Evolutionary conservation across 1,140 invertebrate genomes (phyloP).

Genomic region (Popillia japonica): DNA sequence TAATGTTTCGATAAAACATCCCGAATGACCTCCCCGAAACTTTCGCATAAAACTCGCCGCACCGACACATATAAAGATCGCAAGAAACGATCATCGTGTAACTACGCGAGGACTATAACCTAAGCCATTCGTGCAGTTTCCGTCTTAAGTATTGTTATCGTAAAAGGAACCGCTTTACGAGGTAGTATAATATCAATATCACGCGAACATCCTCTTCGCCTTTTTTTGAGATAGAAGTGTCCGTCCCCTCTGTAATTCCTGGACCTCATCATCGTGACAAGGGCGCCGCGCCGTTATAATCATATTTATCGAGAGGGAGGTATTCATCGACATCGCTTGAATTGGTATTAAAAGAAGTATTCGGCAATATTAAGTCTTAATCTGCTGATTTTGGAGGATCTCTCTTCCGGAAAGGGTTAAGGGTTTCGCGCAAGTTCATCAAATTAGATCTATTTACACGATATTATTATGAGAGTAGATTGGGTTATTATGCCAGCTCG

Average conservation of each 20-base stretch:
- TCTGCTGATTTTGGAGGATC: neutral
- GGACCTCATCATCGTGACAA: no score
- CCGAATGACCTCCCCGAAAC: no score
- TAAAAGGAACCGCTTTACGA: neutral
- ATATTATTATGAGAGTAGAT: neutral
- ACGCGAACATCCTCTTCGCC: neutral
- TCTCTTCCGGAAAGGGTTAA: neutral
- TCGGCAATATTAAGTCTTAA: neutral
- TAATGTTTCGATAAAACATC: no score
- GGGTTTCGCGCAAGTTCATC: no score
- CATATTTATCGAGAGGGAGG: neutral
- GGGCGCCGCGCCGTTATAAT: neutral
- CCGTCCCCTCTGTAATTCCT: neutral
- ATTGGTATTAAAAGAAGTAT: neutral
- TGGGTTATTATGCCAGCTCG: neutral
- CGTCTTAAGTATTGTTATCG: neutral
- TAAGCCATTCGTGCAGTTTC: neutral
- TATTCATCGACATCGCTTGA: neutral
- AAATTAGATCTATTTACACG: no score
- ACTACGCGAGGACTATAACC: neutral
- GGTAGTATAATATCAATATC: neutral
- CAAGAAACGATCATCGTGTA: no score
- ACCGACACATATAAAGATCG: no score
- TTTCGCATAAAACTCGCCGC: no score
- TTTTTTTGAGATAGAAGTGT: neutral